Evolutionary conservation across 2,888 invertebrate genomes (phyloP).

Genomic region (Gymnocheta viridis): DNA sequence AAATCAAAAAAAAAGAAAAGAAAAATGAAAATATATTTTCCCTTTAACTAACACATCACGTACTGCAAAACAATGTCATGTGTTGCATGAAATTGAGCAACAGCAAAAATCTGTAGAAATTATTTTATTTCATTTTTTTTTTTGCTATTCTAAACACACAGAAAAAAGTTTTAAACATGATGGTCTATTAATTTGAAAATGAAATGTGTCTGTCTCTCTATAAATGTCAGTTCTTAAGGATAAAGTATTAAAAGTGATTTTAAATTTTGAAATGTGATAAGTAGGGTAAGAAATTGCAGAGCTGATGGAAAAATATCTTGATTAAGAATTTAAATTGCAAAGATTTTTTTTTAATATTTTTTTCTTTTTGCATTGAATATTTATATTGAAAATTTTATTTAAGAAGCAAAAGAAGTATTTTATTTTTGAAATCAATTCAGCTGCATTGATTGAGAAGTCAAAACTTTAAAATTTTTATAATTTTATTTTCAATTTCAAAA

Average conservation of each 20-base stretch:
- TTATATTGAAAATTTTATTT: neutral
- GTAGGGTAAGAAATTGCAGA: slow-evolving; percentile 1
- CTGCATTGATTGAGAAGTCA: no score
- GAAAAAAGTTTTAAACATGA: slow-evolving; percentile 15
- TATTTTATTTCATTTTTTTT: slow-evolving; percentile 32
- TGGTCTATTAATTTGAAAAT: slow-evolving; percentile 52
- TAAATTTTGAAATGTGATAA: slow-evolving; percentile 8
- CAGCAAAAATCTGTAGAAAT: slow-evolving; percentile 45
- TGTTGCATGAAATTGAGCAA: slow-evolving; percentile 65
- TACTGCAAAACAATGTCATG: slow-evolving; percentile 59
- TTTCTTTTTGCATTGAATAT: no score
- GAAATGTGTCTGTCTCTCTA: slow-evolving; percentile 30
- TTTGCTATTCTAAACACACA: slow-evolving; percentile 13
- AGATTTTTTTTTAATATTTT: neutral
- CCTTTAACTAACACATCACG: slow-evolving; percentile 63
- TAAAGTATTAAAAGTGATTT: slow-evolving; percentile 34
- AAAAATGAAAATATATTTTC: slow-evolving; percentile 49
- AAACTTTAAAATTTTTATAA: no score
- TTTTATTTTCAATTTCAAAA: no score
- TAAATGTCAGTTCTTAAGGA: slow-evolving; percentile 32
- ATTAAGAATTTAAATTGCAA: neutral
- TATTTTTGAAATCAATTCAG: no score
- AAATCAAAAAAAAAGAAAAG: neutral
- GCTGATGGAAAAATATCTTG: neutral
- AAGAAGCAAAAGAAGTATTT: no score